These are phyloP conservation scores for Euwallacea similis DNA, from an alignment of 1,140 invertebrate species.

Conservation along the genomic window DNA sequence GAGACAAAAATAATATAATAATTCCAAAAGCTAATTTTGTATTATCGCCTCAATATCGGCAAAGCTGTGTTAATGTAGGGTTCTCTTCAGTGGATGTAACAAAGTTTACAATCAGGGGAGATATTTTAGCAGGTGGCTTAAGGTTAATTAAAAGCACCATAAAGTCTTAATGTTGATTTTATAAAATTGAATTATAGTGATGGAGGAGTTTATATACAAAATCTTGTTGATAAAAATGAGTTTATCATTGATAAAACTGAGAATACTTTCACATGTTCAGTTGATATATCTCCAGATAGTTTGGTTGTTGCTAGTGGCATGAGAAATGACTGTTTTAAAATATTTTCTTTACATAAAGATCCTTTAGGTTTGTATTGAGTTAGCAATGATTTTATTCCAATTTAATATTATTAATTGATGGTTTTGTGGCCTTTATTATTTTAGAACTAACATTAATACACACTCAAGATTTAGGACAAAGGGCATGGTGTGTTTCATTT, in stretches of 20 bases:
- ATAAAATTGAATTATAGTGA: constrained; percentile 32
- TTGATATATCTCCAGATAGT: constrained; percentile 31
- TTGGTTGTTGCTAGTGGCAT: constrained; percentile 32
- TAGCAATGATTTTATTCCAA: background rate
- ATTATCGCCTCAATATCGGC: constrained; percentile 25
- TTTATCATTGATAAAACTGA: constrained; percentile 30
- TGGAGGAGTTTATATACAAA: constrained; percentile 36
- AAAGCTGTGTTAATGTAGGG: constrained; percentile 27
- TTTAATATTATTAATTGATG: background rate
- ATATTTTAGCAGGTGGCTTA: constrained; percentile 40
- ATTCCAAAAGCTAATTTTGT: constrained; percentile 21
- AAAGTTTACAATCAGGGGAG: constrained; percentile 42
- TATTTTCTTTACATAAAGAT: constrained; percentile 27
- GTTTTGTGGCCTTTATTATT: background rate
- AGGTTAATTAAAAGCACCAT: constrained; percentile 30
- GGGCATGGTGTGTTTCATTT: constrained; percentile 43
- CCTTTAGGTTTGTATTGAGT: constrained; percentile 19
- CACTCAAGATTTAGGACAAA: constrained; percentile 29
- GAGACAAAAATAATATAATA: constrained; percentile 34
- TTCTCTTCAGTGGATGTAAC: constrained; percentile 37
- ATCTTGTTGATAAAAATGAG: constrained; percentile 18
- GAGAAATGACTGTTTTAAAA: constrained; percentile 39
- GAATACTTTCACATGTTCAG: constrained; percentile 29
- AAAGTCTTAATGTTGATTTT: background rate
- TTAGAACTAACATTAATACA: constrained; percentile 32